Evolutionary conservation across 2,797 vertebrate species (phyloP).

Genomic region (Chanos chanos): DNA sequence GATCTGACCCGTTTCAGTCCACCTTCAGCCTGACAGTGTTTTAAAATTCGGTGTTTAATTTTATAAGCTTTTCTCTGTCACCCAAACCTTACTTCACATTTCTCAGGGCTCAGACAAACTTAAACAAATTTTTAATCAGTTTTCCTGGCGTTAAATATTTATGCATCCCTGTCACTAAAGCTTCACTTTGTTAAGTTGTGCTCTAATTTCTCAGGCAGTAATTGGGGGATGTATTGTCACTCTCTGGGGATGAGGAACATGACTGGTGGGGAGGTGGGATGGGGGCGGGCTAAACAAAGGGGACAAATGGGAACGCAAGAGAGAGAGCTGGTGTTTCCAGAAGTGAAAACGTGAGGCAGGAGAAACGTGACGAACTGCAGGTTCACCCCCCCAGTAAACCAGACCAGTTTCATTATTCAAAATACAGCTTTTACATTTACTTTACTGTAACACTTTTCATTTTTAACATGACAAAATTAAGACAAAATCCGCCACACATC

Average conservation of each 20-base stretch:
- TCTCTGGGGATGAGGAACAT: slow-evolving; percentile 8
- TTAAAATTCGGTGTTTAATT: too few relatives aligned
- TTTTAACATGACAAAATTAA: too few relatives aligned
- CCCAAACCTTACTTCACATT: background rate
- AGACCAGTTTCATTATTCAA: too few relatives aligned
- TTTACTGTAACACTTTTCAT: too few relatives aligned
- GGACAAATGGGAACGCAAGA: slow-evolving; percentile 5
- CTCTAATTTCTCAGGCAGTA: slow-evolving; percentile 39
- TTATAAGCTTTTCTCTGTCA: background rate
- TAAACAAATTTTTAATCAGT: slow-evolving; percentile 42
- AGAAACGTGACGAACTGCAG: slow-evolving; percentile 25
- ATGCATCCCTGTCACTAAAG: slow-evolving; percentile 38
- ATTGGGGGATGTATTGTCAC: slow-evolving; percentile 39
- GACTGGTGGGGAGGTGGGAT: slow-evolving; percentile 13
- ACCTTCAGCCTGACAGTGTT: background rate
- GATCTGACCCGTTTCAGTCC: background rate
- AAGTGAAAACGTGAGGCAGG: slow-evolving; percentile 14
- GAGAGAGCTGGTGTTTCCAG: slow-evolving; percentile 21
- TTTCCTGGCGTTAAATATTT: slow-evolving; percentile 53
- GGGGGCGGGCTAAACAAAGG: slow-evolving; percentile 1
- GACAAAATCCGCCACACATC: too few relatives aligned
- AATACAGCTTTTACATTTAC: too few relatives aligned
- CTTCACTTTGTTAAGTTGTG: slow-evolving; percentile 35
- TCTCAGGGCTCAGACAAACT: background rate
- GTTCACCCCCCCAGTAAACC: too few relatives aligned